Conservation (phyloP, 2,888 invertebrate species). For the Lithosia quadra region DNA sequence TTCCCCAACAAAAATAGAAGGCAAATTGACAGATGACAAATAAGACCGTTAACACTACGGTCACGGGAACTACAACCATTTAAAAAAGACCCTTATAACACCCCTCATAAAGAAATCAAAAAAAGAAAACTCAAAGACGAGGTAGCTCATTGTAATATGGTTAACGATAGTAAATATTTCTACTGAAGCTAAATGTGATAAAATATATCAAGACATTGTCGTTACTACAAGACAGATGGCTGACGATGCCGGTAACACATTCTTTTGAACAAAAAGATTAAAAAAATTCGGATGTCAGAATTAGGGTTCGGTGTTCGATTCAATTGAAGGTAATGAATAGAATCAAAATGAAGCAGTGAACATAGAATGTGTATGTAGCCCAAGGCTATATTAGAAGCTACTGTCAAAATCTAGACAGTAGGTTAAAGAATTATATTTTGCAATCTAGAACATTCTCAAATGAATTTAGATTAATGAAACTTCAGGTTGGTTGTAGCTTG, state of each 20-base stretch:
- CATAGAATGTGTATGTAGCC: conserved; percentile 28
- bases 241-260: conserved; percentile 71
- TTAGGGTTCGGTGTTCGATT: conserved; percentile 64
- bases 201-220: conserved; percentile 86
- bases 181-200: conserved; percentile 82
- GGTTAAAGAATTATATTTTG: conserved; percentile 28
- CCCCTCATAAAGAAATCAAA: conserved; percentile 17
- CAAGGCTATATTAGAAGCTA: conserved; percentile 36
- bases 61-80: conserved; percentile 68
- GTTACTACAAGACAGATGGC: conserved; percentile 82
- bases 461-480: conserved; percentile 38
- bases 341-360: conserved; percentile 34
- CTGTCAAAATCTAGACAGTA: conserved; percentile 33
- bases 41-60: conserved; percentile 82
- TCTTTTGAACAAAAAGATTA: conserved; percentile 68
- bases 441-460: conserved; percentile 32
- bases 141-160: conserved; percentile 63
- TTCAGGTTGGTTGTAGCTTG: conserved; percentile 3
- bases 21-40: conserved; percentile 87
- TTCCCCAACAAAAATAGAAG: conserved; percentile 83
- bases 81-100: conserved; percentile 52
- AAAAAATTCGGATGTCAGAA: conserved; percentile 54
- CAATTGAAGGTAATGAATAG: conserved; percentile 52
- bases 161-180: conserved; percentile 77
- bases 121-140: conserved; percentile 40